These are phyloP conservation scores for Macquaria australasica DNA, from an alignment of 2,113 vertebrate genomes.

Conservation along the genomic window DNA sequence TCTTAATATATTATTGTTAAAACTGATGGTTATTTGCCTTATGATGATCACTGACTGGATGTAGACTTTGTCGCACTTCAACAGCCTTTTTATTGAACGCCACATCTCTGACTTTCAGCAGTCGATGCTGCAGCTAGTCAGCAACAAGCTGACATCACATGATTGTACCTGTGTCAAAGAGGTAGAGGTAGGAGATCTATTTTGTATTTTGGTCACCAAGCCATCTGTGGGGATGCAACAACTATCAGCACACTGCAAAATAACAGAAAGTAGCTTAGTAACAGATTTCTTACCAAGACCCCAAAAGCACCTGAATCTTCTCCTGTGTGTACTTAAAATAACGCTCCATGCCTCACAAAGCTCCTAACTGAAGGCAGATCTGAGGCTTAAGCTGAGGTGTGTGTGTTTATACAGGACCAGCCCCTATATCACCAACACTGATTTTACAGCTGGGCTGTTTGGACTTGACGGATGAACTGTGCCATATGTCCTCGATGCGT, in stretches of 20 bases:
- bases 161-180: neutral
- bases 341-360: neutral
- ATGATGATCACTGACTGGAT: neutral
- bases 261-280: neutral
- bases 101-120: neutral
- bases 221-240: neutral
- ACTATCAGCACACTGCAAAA: slow-evolving; percentile 1
- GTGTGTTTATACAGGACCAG: slow-evolving; percentile 64
- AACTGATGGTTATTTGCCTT: neutral
- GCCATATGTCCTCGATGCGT: slow-evolving; percentile 56
- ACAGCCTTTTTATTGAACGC: neutral
- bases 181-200: neutral
- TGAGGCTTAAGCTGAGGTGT: slow-evolving; percentile 46
- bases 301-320: slow-evolving; percentile 3
- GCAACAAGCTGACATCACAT: neutral
- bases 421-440: slow-evolving; percentile 67
- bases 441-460: slow-evolving; percentile 73
- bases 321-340: neutral
- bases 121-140: neutral
- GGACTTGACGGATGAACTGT: slow-evolving; percentile 68
- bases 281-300: neutral
- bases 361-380: slow-evolving; percentile 22
- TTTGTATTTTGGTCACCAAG: slow-evolving; percentile 10
- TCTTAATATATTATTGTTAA: neutral
- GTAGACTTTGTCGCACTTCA: neutral